Percentiles rank a stretch among this genome's conserved stretches.
phyloP scores from a whole-genome alignment of 2,113 vertebrate species.

The Vulpes vulpes region DNA sequence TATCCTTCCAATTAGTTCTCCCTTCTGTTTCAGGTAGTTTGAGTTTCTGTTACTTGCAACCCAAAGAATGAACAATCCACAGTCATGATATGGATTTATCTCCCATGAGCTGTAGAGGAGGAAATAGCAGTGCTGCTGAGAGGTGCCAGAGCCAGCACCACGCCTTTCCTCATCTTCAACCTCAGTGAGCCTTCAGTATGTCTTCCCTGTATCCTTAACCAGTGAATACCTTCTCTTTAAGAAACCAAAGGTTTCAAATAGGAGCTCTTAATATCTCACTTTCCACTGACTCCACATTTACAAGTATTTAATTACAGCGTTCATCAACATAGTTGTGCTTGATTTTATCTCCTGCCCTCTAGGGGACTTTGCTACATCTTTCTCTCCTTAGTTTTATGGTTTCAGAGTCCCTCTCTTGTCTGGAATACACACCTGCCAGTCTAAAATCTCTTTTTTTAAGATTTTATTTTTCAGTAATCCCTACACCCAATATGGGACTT shows the following conservation, averaged over 20 bases:
- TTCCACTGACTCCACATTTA: background rate
- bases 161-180: background rate
- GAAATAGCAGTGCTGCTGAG: background rate
- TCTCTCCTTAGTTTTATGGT: slow-evolving; percentile 8
- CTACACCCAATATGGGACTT: background rate
- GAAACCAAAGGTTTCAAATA: background rate
- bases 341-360: background rate
- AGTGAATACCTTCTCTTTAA: background rate
- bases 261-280: background rate
- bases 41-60: background rate
- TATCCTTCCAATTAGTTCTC: background rate
- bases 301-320: background rate
- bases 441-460: slow-evolving; percentile 8
- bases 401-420: background rate
- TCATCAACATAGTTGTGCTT: background rate
- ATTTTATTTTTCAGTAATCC: background rate
- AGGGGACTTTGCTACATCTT: background rate
- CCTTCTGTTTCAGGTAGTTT: background rate
- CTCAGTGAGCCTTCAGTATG: background rate
- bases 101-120: background rate
- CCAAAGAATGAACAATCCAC: slow-evolving; percentile 12
- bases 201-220: background rate
- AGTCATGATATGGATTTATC: background rate
- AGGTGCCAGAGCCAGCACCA: background rate
- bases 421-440: background rate